phyloP scores from a whole-genome alignment of 1,140 invertebrate species.

The Drosophila rufa region DNA sequence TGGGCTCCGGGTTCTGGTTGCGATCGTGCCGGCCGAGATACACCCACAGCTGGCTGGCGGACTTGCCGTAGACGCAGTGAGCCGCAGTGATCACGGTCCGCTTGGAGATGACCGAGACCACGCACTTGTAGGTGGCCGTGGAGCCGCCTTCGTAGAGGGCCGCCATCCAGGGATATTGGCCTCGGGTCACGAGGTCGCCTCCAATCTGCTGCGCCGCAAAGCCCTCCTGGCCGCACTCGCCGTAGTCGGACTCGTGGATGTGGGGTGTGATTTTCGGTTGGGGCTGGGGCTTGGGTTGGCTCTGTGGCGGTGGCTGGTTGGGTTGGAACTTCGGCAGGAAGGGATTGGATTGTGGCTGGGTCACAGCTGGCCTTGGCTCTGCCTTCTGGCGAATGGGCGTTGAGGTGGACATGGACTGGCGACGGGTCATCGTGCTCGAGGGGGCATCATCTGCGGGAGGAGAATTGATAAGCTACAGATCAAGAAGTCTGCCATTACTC shows the following conservation, averaged over 20 bases:
- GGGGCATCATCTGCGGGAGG: conserved; percentile 41
- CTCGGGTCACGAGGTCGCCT: conserved; percentile 86
- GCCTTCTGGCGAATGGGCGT: background rate
- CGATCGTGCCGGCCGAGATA: conserved; percentile 25
- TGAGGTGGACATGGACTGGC: conserved; percentile 24
- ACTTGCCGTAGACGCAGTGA: conserved; percentile 12
- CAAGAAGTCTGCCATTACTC: conserved; percentile 17
- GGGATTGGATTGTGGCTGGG: conserved; percentile 29
- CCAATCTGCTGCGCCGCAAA: conserved; percentile 83
- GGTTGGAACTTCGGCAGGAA: conserved; percentile 15
- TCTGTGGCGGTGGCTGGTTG: background rate
- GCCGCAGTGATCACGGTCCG: conserved; percentile 24
- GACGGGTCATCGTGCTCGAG: conserved; percentile 45
- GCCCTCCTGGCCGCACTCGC: conserved; percentile 59
- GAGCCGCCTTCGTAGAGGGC: conserved; percentile 2
- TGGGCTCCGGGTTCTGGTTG: conserved; percentile 5
- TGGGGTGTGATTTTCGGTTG: background rate
- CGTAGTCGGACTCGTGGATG: background rate
- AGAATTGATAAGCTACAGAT: background rate
- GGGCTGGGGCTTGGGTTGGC: background rate
- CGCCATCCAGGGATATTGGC: conserved; percentile 89
- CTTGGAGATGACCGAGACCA: conserved; percentile 19
- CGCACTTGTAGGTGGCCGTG: conserved; percentile 5
- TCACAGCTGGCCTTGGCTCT: background rate
- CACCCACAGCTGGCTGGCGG: conserved; percentile 1